Conservation (phyloP, 2,888 invertebrate genomes). For the Halictus ligatus region DNA sequence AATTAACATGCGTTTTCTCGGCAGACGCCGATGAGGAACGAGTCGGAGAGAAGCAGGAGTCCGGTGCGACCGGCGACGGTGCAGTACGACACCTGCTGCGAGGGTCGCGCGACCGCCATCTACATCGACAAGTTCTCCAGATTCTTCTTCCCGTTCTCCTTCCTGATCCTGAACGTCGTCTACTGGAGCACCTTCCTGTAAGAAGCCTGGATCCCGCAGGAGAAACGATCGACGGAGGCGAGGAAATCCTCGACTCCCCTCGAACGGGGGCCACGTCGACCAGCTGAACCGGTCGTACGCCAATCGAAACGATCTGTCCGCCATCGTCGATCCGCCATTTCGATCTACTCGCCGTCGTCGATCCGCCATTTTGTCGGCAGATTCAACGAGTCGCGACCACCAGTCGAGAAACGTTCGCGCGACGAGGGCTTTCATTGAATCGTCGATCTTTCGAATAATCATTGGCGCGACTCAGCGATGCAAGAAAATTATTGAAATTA, state of each 20-base stretch:
- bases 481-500: background rate
- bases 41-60: conserved; percentile 81
- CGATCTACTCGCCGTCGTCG: background rate
- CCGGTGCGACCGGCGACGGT: conserved; percentile 81
- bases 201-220: background rate
- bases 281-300: too few species aligned
- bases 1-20: background rate
- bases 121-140: conserved; percentile 95
- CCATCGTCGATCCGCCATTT: background rate
- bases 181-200: conserved; percentile 94
- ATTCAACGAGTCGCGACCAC: background rate
- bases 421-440: background rate
- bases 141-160: conserved; percentile 95
- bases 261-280: background rate
- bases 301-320: background rate
- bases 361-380: background rate
- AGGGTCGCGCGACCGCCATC: conserved; percentile 88
- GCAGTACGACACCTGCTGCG: conserved; percentile 94
- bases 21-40: conserved; percentile 83
- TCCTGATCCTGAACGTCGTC: conserved; percentile 94
- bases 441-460: background rate
- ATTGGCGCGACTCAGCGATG: background rate
- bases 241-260: conserved; percentile 17
- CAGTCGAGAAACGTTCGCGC: background rate
- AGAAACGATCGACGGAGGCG: conserved; percentile 7